A percentile compares a stretch with the other conserved stretches of the same genome.
phyloP scores from a whole-genome alignment of 1,140 invertebrate genomes.

The Caenorhabditis inopinata region DNA sequence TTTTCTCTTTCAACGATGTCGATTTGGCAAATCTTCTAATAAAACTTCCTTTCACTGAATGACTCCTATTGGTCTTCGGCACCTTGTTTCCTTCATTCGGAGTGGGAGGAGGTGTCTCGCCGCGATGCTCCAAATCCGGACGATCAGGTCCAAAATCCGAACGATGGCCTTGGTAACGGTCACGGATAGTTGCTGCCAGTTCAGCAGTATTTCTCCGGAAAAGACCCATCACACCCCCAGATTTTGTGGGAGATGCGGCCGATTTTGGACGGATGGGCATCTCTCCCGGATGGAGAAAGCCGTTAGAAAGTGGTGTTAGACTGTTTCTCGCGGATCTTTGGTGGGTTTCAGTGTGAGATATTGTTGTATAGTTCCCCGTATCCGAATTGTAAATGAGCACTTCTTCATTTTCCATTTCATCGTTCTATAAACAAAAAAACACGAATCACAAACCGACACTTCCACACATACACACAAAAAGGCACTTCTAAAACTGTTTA shows the following conservation, averaged over 20 bases:
- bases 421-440: neutral
- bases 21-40: slow-evolving; percentile 41
- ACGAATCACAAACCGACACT: neutral
- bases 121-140: slow-evolving; percentile 29
- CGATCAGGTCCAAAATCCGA: slow-evolving; percentile 40
- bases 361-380: neutral
- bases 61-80: slow-evolving; percentile 30
- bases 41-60: slow-evolving; percentile 48
- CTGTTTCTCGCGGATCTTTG: neutral
- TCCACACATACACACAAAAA: neutral
- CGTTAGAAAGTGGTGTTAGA: neutral
- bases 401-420: neutral
- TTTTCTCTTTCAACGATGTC: neutral
- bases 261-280: neutral
- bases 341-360: neutral
- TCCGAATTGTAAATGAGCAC: neutral
- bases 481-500: neutral
- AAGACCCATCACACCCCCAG: slow-evolving; percentile 35
- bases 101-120: slow-evolving; percentile 26
- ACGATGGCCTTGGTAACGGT: slow-evolving; percentile 37
- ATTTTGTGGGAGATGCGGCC: neutral
- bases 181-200: slow-evolving; percentile 37
- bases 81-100: slow-evolving; percentile 24
- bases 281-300: slow-evolving; percentile 10
- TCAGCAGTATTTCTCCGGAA: slow-evolving; percentile 48